Conservation (phyloP, 2,888 invertebrate species). For the Cephonodes hylas region DNA sequence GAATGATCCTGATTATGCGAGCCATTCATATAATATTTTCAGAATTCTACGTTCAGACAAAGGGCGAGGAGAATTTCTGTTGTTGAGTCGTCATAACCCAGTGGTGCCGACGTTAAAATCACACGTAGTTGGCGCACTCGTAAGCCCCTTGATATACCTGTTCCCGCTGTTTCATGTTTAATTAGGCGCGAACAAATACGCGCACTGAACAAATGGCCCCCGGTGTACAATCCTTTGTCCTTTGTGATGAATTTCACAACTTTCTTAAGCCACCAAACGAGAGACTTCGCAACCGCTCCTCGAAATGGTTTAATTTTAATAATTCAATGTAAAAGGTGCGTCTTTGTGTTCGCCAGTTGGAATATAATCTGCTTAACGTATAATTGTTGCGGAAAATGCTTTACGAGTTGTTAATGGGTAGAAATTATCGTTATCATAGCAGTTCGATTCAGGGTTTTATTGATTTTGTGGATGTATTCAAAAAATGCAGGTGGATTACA, state of each 20-base stretch:
- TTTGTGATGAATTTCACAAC: conserved; percentile 69
- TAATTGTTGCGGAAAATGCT: background rate
- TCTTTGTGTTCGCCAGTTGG: conserved; percentile 25
- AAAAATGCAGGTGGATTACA: no score
- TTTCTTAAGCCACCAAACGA: conserved; percentile 67
- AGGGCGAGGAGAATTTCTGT: no score
- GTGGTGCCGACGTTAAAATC: conserved; percentile 11
- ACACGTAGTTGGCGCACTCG: conserved; percentile 19
- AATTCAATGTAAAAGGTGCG: conserved; percentile 50
- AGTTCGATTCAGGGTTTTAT: no score
- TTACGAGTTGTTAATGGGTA: background rate
- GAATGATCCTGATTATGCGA: background rate
- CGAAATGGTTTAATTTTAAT: conserved; percentile 69
- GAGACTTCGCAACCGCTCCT: conserved; percentile 62
- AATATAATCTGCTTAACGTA: background rate
- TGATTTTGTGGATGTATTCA: no score
- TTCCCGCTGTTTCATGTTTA: conserved; percentile 67
- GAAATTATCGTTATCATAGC: background rate
- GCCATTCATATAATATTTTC: no score
- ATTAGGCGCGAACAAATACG: conserved; percentile 79
- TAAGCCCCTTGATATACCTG: conserved; percentile 53
- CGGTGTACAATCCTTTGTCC: conserved; percentile 69
- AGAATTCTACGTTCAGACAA: no score
- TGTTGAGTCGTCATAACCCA: background rate
- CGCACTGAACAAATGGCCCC: conserved; percentile 69